A percentile compares a stretch with the other conserved stretches of the same genome.
Conservation (phyloP, 2,888 invertebrate genomes). For the Troilus luridus region DNA sequence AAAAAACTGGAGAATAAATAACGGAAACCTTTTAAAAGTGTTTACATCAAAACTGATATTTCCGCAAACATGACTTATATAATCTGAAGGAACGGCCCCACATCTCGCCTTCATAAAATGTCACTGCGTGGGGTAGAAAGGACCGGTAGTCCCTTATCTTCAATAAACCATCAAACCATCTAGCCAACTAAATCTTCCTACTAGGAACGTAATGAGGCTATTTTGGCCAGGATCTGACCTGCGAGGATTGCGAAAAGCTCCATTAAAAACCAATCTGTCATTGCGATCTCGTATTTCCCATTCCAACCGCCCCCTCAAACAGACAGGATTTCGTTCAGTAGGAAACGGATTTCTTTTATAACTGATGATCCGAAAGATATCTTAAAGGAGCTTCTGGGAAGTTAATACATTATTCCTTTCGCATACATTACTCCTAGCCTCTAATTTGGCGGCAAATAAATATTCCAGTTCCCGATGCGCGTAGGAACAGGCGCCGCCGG, state of each 20-base stretch:
- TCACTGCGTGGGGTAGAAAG: constrained; percentile 15
- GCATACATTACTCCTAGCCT: constrained; percentile 32
- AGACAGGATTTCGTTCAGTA: neutral
- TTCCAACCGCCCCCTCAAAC: neutral
- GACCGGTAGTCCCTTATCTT: neutral
- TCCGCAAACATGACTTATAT: constrained; percentile 8
- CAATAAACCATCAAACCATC: constrained; percentile 5
- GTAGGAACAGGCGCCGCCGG: neutral
- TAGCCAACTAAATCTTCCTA: neutral
- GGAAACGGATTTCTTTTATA: constrained; percentile 4
- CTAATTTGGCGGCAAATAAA: constrained; percentile 46
- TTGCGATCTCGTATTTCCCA: neutral
- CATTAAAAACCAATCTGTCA: neutral
- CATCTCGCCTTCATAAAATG: constrained; percentile 25
- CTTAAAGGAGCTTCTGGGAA: neutral
- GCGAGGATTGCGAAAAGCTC: neutral
- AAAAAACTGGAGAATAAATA: neutral
- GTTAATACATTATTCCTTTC: neutral
- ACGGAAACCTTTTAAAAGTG: constrained; percentile 4
- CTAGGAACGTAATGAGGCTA: neutral
- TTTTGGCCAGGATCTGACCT: neutral
- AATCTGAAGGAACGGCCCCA: neutral
- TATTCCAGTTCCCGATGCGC: neutral
- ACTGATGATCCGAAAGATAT: neutral
- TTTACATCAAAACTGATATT: neutral